Conservation (phyloP, 2,888 invertebrate species). For the Luperina nickerlii region DNA sequence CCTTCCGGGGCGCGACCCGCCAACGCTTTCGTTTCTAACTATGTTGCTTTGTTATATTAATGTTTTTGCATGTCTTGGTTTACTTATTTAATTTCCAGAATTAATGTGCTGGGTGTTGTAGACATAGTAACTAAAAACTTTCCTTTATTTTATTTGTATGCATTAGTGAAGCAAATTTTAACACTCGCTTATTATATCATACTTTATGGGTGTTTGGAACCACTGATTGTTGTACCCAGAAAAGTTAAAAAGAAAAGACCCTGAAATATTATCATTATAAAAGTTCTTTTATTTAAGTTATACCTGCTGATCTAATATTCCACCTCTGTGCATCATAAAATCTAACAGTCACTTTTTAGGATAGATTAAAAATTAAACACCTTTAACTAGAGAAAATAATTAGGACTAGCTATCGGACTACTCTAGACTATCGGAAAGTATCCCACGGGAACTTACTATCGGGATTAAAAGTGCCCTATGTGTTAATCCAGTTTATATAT, state of each 20-base stretch:
- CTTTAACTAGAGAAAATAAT: neutral
- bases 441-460: neutral
- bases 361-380: neutral
- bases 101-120: neutral
- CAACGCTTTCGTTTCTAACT: slow-evolving; percentile 72
- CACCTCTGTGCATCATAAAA: neutral
- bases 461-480: neutral
- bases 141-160: neutral
- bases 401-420: too few species aligned
- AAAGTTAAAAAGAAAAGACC: neutral
- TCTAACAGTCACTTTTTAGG: neutral
- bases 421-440: too few species aligned
- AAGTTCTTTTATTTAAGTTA: neutral
- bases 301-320: neutral
- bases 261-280: neutral
- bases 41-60: slow-evolving; percentile 61
- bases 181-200: neutral
- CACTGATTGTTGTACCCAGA: neutral
- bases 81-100: slow-evolving; percentile 1
- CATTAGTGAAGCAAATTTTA: neutral
- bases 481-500: neutral
- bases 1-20: slow-evolving; percentile 87
- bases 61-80: slow-evolving; percentile 12
- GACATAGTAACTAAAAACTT: neutral
- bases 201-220: neutral